These are phyloP conservation scores for Corvus moneduloides DNA, from an alignment of 2,113 vertebrate species.

Conservation along the genomic window DNA sequence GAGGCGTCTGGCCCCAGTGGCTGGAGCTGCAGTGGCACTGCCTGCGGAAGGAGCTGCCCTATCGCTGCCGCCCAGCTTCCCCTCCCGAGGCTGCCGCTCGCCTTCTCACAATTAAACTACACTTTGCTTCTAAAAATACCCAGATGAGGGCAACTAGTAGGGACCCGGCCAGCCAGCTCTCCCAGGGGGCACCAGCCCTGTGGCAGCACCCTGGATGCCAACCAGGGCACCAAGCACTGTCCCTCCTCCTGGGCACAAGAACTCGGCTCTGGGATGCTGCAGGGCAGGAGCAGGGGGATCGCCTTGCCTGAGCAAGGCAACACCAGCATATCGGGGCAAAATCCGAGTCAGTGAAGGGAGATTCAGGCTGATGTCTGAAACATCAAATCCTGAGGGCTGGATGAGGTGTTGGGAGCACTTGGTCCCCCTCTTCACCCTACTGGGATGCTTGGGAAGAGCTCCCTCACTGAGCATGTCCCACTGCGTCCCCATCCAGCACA, in stretches of 20 bases:
- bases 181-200: not conserved
- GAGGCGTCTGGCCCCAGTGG: accelerated
- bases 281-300: not conserved
- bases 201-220: not conserved
- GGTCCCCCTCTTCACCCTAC: accelerated
- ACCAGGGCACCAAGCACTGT: not conserved
- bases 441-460: not conserved
- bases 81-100: accelerated
- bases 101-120: not conserved
- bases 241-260: not conserved
- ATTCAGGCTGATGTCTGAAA: not conserved
- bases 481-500: not conserved
- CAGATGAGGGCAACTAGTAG: not conserved
- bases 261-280: accelerated
- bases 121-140: slow-evolving; percentile 35
- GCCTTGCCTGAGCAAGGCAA: not conserved
- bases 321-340: accelerated
- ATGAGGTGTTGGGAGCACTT: accelerated
- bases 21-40: not conserved
- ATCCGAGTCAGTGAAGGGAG: accelerated
- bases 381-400: not conserved
- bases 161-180: accelerated
- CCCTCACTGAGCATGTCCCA: not conserved
- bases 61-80: not conserved
- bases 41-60: slow-evolving; percentile 39